Evolutionary conservation across 2,797 vertebrate genomes (phyloP).

Genomic region (Florisuga fusca): DNA sequence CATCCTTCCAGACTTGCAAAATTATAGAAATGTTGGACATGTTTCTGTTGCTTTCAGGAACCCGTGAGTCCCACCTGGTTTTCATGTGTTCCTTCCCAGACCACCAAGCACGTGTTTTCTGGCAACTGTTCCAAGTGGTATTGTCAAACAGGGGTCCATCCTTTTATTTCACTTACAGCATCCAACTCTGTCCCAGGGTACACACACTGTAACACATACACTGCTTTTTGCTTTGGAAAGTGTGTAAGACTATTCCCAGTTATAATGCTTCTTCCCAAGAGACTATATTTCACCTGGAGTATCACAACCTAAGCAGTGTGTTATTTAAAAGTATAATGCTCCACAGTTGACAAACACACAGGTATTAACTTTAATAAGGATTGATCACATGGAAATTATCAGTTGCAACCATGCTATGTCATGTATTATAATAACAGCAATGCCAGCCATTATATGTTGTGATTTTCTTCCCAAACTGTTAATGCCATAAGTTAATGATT

Average conservation of each 20-base stretch:
- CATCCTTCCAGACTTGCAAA: not conserved
- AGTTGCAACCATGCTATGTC: not conserved
- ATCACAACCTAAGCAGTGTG: rapidly evolving
- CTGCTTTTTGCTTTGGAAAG: not conserved
- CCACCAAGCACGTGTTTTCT: not conserved
- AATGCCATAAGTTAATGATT: slow-evolving; percentile 35
- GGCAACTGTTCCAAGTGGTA: not conserved
- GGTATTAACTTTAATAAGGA: not conserved
- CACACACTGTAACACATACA: not conserved
- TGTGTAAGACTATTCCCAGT: not conserved
- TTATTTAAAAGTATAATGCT: not conserved
- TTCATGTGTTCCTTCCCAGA: not conserved
- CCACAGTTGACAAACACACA: not conserved
- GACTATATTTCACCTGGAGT: not conserved
- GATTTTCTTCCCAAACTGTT: slow-evolving; percentile 35
- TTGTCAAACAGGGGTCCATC: not conserved
- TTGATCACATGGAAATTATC: slow-evolving; percentile 5
- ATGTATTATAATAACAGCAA: not conserved
- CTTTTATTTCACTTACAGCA: not conserved
- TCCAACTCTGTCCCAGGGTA: not conserved
- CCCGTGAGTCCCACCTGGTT: not conserved
- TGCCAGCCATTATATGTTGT: not conserved
- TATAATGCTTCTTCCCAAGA: not conserved
- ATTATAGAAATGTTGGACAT: not conserved
- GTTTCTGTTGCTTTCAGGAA: not conserved